A percentile compares a stretch with the other conserved stretches of the same genome.
phyloP scores from a whole-genome alignment of 1,140 invertebrate genomes.

The Drosophila lini region DNA sequence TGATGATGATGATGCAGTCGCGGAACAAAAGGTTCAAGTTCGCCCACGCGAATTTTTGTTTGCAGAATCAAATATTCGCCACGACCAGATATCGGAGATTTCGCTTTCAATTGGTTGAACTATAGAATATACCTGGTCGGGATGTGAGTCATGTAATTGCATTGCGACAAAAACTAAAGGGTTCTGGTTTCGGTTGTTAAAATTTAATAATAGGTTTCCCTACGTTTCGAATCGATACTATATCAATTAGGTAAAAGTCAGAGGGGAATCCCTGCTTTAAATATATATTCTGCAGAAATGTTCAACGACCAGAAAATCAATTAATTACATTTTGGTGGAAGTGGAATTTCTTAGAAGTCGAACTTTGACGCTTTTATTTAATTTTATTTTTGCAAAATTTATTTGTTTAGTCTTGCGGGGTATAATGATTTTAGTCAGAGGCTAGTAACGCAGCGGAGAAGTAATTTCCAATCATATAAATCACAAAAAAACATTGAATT shows the following conservation, averaged over 20 bases:
- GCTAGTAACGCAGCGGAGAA: too few relatives aligned
- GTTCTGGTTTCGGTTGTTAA: not conserved
- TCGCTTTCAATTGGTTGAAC: conserved; percentile 6
- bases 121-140: not conserved
- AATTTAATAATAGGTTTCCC: not conserved
- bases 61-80: conserved; percentile 16
- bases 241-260: not conserved
- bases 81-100: conserved; percentile 7
- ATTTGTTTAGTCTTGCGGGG: too few relatives aligned
- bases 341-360: not conserved
- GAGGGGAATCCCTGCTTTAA: not conserved
- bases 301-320: not conserved
- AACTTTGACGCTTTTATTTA: not conserved
- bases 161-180: not conserved
- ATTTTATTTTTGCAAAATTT: too few relatives aligned
- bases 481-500: too few relatives aligned
- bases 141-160: conserved; percentile 1
- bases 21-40: conserved; percentile 55
- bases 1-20: conserved; percentile 17
- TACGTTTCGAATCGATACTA: not conserved
- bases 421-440: too few relatives aligned
- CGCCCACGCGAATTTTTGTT: conserved; percentile 37
- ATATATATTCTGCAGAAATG: not conserved
- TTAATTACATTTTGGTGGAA: not conserved
- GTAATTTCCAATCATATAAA: too few relatives aligned